phyloP scores from a whole-genome alignment of 2,113 vertebrate genomes.

The Lamprotornis superbus region DNA sequence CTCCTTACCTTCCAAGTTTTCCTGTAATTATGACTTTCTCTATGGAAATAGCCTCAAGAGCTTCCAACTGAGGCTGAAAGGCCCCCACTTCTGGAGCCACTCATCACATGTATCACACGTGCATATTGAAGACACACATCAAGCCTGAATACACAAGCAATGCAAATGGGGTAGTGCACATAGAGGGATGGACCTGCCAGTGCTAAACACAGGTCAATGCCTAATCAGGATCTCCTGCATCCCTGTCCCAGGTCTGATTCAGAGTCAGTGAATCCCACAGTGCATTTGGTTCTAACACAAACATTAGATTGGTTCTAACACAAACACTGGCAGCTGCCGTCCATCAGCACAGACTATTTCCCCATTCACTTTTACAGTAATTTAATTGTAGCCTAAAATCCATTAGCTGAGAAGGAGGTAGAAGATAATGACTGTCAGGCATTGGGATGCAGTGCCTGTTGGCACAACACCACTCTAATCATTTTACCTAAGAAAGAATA shows the following conservation, averaged over 20 bases:
- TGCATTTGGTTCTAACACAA: neutral
- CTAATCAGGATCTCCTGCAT: neutral
- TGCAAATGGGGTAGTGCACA: neutral
- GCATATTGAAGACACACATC: neutral
- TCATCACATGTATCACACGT: neutral
- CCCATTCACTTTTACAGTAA: neutral
- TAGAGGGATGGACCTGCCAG: neutral
- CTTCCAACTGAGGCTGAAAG: neutral
- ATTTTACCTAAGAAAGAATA: neutral
- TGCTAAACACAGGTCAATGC: neutral
- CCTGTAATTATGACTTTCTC: neutral
- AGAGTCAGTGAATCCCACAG: neutral
- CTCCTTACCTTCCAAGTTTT: neutral
- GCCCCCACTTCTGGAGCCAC: neutral
- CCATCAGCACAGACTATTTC: neutral
- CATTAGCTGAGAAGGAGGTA: neutral
- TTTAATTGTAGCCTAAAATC: neutral
- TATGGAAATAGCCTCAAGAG: neutral
- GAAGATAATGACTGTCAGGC: neutral
- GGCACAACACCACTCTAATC: neutral
- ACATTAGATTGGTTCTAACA: neutral
- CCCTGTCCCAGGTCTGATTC: neutral
- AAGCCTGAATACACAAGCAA: neutral
- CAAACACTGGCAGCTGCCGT: neutral
- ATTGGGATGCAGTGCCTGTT: neutral